Evolutionary conservation across 2,113 vertebrate species (phyloP).

Genomic region (Nyctibius bracteatus): DNA sequence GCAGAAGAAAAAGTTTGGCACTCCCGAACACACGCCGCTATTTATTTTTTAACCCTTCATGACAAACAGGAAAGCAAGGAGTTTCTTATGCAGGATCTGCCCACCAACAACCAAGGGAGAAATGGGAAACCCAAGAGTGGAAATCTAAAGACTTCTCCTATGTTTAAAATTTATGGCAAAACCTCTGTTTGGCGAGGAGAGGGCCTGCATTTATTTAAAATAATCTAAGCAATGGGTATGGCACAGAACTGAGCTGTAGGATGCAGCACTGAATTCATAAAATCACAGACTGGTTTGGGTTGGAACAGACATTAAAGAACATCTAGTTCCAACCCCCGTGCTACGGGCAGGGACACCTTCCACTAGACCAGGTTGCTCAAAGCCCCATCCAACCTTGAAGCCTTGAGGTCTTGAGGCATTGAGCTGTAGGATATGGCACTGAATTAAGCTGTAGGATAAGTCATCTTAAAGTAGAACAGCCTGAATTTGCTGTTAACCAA

Average conservation of each 20-base stretch:
- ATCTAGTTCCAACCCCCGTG: no score
- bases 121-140: neutral
- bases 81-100: neutral
- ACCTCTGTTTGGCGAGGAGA: neutral
- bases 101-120: neutral
- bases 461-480: neutral
- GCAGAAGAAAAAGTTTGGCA: conserved; percentile 39
- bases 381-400: no score
- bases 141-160: neutral
- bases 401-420: no score
- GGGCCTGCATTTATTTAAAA: neutral
- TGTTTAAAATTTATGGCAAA: neutral
- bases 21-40: neutral
- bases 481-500: neutral
- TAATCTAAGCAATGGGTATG: neutral
- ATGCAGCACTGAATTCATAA: neutral
- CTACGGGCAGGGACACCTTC: no score
- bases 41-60: conserved; percentile 46
- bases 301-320: no score
- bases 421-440: no score
- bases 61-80: neutral
- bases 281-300: no score
- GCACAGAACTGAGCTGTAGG: neutral
- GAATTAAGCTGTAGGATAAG: neutral
- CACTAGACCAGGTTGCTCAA: no score